phyloP scores from a whole-genome alignment of 2,888 invertebrate species.

The Chrysopilus asiliformis region DNA sequence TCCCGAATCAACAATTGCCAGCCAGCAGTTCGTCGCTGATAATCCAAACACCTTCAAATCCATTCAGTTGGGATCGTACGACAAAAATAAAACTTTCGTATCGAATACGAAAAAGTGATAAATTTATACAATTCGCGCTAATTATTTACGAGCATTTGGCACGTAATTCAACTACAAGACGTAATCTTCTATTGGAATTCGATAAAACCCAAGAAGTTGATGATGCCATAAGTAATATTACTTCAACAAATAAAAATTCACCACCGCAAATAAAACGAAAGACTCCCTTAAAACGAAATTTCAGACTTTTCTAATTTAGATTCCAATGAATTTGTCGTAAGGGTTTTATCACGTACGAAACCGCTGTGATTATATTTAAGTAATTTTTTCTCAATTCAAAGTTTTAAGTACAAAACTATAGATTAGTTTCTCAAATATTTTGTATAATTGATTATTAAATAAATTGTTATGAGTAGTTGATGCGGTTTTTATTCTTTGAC shows the following conservation, averaged over 20 bases:
- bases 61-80: conserved; percentile 19
- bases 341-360: no score
- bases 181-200: conserved; percentile 24
- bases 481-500: no score
- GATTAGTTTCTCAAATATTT: no score
- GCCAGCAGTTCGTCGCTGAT: no score
- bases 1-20: conserved; percentile 13
- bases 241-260: neutral
- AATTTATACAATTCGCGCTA: conserved; percentile 24
- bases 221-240: neutral
- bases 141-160: conserved; percentile 23
- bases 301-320: conserved; percentile 8
- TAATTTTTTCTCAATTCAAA: no score
- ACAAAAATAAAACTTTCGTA: conserved; percentile 24
- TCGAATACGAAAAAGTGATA: conserved; percentile 19
- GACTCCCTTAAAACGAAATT: conserved; percentile 7
- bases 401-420: no score
- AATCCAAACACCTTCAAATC: no score
- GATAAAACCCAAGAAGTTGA: conserved; percentile 7
- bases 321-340: no score
- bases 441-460: no score
- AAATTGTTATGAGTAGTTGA: no score
- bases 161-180: conserved; percentile 13
- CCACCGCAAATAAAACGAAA: conserved; percentile 6
- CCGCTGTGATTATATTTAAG: no score